Evolutionary conservation across 2,797 vertebrate species (phyloP), one percentile per base, ranked within the genome.

Genomic region (Remorina albescens): DNA sequence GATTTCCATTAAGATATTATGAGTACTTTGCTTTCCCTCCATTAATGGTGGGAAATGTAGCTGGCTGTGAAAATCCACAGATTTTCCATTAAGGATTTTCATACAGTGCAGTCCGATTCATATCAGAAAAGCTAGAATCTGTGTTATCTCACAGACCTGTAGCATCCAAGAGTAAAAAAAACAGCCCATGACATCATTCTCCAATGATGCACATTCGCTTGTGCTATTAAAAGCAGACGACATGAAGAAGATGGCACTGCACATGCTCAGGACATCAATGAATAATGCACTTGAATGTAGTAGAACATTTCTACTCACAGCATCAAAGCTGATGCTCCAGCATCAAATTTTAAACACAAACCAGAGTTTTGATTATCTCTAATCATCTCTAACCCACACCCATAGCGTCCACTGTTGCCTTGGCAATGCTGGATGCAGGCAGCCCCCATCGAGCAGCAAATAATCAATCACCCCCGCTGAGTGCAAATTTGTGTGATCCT

Each of bases 381-480:
- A 30, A 30, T 81, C 75, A 74, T 86, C 68, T 51, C 39, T 44
- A 74, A 65, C 69, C 37, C 69, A 82, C 86, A 92, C 87, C 83
- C 78, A 86, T 73, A 83, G 90, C 85, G 79, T 92, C 87, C 78
- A 11, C 80, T 73, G 91, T 90, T 91, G 79, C 92, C 87, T 25
- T 83, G 83, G 88, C 65, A 91, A 93, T 89, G 74, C 13, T 12
- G 34, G 51, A 83, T 60, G 68, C 76, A 85, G 73, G 79, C 77
- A 83, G 78, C 78, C 82, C 82, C 67, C 78, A 60, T 87, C 76
- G 60, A 64, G 72, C 55, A 73, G 85, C 50, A 74, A n/a, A 84
- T 80, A 91, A 93, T 93, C 90, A 89, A 91, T 92, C 89, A 85
- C 82, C 75, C 84, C 78, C n/a, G 58, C 88, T 70, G 84, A 67